phyloP scores from a whole-genome alignment of 2,797 vertebrate species.

The Diceros bicornis region DNA sequence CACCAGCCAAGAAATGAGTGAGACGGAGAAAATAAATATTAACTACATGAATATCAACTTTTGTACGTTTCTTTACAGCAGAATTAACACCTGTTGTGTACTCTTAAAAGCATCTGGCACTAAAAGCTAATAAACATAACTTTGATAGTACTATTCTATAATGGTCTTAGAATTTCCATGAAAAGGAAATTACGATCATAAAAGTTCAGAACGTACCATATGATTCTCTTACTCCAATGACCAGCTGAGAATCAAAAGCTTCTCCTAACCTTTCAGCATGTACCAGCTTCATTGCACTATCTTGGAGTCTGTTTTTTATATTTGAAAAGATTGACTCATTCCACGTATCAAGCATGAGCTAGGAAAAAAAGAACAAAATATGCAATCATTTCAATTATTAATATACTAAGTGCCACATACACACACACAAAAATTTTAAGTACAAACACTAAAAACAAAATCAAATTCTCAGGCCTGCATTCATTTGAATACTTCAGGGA shows the following conservation, averaged over 20 bases:
- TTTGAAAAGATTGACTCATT: conserved; percentile 99
- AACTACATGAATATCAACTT: conserved; percentile 11
- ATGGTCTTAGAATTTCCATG: background rate
- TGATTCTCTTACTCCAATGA: conserved; percentile 97
- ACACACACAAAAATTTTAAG: background rate
- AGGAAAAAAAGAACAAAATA: conserved; percentile 69
- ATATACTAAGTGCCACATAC: background rate
- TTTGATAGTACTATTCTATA: background rate
- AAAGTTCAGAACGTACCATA: conserved; percentile 93
- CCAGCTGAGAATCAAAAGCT: conserved; percentile 98
- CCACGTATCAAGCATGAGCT: conserved; percentile 99
- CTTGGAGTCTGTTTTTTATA: conserved; percentile 97
- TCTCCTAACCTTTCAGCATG: conserved; percentile 97
- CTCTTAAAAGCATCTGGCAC: conserved; percentile 15
- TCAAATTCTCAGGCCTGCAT: background rate
- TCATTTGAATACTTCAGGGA: conserved; percentile 24
- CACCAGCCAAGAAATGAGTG: conserved; percentile 24
- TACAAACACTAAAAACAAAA: conserved; percentile 38
- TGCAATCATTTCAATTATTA: conserved; percentile 59
- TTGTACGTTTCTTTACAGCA: conserved; percentile 21
- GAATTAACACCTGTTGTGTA: conserved; percentile 10
- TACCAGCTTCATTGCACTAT: conserved; percentile 98
- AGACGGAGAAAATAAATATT: conserved; percentile 56
- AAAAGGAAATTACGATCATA: conserved; percentile 5
- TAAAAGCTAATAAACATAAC: conserved; percentile 11